A percentile compares a stretch with the other conserved stretches of the same genome.
Conservation (phyloP, 2,797 vertebrate genomes). For the Bradypus variegatus region DNA sequence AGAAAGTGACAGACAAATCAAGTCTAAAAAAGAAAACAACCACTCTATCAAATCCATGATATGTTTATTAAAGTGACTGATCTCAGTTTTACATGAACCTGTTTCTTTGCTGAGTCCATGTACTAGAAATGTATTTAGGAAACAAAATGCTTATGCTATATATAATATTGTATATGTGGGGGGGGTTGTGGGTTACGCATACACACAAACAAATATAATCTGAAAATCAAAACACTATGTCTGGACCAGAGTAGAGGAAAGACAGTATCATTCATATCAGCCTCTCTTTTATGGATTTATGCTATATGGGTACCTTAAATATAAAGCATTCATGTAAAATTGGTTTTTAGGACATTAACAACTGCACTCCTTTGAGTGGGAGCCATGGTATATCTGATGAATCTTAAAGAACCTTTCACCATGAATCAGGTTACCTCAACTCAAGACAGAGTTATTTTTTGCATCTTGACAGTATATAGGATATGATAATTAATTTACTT, state of each 20-base stretch:
- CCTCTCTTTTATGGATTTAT: neutral
- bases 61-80: slow-evolving; percentile 67
- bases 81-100: slow-evolving; percentile 20
- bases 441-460: neutral
- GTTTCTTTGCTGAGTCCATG: slow-evolving; percentile 28
- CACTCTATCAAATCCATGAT: slow-evolving; percentile 58
- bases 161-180: neutral
- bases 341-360: neutral
- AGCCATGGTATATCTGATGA: neutral
- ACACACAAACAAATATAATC: neutral
- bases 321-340: neutral
- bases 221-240: neutral
- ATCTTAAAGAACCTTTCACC: neutral
- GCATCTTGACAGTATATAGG: neutral
- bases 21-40: slow-evolving; percentile 69
- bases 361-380: neutral
- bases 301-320: accelerated
- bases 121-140: slow-evolving; percentile 42
- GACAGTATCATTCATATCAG: neutral
- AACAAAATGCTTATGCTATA: neutral
- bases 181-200: neutral
- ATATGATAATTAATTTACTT: neutral
- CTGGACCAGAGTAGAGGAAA: neutral
- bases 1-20: slow-evolving; percentile 72
- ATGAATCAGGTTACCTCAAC: neutral